phyloP scores from a whole-genome alignment of 2,888 invertebrate species.

The Hemistola chrysoprasaria region DNA sequence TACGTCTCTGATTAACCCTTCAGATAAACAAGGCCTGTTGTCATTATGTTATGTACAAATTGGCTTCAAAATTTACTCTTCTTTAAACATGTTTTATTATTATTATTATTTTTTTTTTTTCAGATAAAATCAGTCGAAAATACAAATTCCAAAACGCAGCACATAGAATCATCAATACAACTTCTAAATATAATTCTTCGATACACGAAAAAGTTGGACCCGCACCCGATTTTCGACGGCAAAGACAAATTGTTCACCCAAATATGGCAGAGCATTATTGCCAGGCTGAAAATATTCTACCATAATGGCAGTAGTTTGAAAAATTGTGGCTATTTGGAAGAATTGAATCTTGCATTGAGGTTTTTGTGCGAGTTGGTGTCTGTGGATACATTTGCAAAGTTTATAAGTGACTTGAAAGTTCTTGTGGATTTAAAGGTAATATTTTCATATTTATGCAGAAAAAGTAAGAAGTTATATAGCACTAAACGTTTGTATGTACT shows the following conservation, averaged over 20 bases:
- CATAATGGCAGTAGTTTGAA: conserved; percentile 32
- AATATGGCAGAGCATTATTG: conserved; percentile 59
- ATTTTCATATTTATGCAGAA: too few relatives aligned
- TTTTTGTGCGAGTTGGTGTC: conserved; percentile 61
- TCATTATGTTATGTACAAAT: too few relatives aligned
- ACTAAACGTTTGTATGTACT: too few relatives aligned
- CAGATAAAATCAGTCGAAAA: conserved; percentile 60
- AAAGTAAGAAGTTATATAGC: too few relatives aligned
- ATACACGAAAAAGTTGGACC: conserved; percentile 64
- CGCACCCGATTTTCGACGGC: conserved; percentile 54
- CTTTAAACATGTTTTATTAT: background rate
- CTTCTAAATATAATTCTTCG: conserved; percentile 56
- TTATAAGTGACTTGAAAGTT: conserved; percentile 52
- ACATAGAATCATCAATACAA: conserved; percentile 59
- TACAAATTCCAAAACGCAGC: conserved; percentile 48
- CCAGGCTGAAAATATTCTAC: conserved; percentile 42
- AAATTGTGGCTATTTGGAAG: conserved; percentile 46
- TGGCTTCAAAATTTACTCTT: too few relatives aligned
- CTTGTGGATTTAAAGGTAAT: conserved; percentile 60
- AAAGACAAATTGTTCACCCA: conserved; percentile 55
- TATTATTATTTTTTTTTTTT: conserved; percentile 18
- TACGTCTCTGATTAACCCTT: too few relatives aligned
- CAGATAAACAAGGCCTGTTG: too few relatives aligned
- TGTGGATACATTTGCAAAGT: conserved; percentile 54
- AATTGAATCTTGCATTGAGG: conserved; percentile 52